phyloP scores from a whole-genome alignment of 1,140 invertebrate genomes.

The Drosophila saltans region DNA sequence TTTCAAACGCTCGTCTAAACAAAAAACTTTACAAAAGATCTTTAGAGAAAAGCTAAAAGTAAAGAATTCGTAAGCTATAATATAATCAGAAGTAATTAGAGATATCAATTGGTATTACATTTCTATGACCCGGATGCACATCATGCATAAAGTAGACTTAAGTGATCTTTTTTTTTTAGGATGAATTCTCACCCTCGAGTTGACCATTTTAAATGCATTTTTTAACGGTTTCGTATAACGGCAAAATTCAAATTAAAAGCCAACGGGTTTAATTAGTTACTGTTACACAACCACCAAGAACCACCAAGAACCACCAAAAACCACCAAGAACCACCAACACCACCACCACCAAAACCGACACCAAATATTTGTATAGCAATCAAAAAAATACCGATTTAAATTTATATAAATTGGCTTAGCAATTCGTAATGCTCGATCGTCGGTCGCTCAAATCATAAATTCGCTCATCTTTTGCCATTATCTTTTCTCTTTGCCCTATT shows the following conservation, averaged over 20 bases:
- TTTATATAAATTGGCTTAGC: conserved; percentile 70
- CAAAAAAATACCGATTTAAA: conserved; percentile 33
- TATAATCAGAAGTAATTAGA: neutral
- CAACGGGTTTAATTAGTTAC: neutral
- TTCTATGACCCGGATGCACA: conserved; percentile 30
- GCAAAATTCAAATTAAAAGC: conserved; percentile 33
- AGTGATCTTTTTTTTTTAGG: conserved; percentile 40
- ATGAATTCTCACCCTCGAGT: conserved; percentile 66
- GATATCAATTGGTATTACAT: neutral
- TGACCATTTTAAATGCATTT: conserved; percentile 69
- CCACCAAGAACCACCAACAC: conserved; percentile 20
- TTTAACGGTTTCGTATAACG: conserved; percentile 51
- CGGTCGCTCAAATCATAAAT: conserved; percentile 66
- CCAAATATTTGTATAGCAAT: conserved; percentile 5
- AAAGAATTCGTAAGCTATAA: conserved; percentile 1
- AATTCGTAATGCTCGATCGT: conserved; percentile 75
- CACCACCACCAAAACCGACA: conserved; percentile 29
- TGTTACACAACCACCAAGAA: conserved; percentile 7
- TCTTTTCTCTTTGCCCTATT: conserved; percentile 58
- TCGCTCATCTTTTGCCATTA: conserved; percentile 79
- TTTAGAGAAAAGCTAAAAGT: neutral
- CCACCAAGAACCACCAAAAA: neutral
- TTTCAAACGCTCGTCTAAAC: conserved; percentile 41
- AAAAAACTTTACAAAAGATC: conserved; percentile 15
- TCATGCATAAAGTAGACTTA: conserved; percentile 60